These are phyloP conservation scores for Dermochelys coriacea DNA, from an alignment of 2,797 vertebrate species.

Conservation along the genomic window DNA sequence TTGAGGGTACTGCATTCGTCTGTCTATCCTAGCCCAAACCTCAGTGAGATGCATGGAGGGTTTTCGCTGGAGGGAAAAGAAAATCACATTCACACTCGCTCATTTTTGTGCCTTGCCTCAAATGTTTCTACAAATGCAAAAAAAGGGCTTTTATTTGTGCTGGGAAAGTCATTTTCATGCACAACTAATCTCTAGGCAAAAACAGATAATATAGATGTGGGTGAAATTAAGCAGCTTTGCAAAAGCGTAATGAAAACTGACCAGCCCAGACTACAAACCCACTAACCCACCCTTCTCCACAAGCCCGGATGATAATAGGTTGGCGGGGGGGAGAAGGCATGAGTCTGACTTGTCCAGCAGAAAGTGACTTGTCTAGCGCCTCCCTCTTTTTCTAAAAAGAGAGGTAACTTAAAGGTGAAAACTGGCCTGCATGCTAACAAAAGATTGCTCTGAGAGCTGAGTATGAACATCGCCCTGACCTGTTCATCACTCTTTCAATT, in stretches of 20 bases:
- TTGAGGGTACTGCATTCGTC: neutral
- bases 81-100: neutral
- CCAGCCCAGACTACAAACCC: neutral
- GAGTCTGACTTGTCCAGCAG: neutral
- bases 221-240: neutral
- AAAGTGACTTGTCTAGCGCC: neutral
- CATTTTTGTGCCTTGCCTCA: neutral
- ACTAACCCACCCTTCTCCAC: neutral
- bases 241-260: neutral
- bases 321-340: neutral
- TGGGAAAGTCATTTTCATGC: neutral
- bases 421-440: neutral
- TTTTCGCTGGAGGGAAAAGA: neutral
- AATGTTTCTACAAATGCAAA: neutral
- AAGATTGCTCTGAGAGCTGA: accelerated
- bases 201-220: neutral
- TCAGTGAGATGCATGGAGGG: neutral
- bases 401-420: neutral
- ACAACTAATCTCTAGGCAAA: neutral
- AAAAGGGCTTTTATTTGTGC: neutral
- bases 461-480: neutral
- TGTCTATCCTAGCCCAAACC: neutral
- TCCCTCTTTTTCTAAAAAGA: neutral
- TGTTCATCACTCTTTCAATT: neutral
- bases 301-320: neutral